phyloP scores from a whole-genome alignment of 1,140 invertebrate species.

The Diuraphis noxia region DNA sequence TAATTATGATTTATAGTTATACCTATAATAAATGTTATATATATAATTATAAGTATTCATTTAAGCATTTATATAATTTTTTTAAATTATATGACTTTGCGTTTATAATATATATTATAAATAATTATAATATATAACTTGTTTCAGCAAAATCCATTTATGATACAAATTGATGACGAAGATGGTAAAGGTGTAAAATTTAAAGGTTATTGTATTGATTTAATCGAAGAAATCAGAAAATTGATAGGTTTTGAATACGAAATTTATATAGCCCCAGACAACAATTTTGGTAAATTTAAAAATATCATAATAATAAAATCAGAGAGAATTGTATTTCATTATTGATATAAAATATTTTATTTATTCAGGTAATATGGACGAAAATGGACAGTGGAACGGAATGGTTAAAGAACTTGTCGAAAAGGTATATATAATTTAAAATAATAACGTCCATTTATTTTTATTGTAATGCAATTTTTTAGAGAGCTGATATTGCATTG shows the following conservation, averaged over 20 bases:
- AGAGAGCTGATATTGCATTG: conserved; percentile 85
- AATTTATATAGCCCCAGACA: conserved; percentile 76
- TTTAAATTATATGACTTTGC: background rate
- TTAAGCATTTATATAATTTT: background rate
- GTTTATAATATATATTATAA: background rate
- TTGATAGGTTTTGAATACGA: conserved; percentile 88
- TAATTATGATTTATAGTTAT: too few relatives aligned
- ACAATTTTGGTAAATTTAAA: conserved; percentile 69
- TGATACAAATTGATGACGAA: conserved; percentile 71
- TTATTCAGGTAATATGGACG: conserved; percentile 71
- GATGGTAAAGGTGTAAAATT: conserved; percentile 64
- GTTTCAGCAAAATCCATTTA: conserved; percentile 81
- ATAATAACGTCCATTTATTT: background rate
- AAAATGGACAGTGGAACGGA: conserved; percentile 87
- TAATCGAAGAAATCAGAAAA: conserved; percentile 81
- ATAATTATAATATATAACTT: background rate
- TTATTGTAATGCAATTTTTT: conserved; percentile 37
- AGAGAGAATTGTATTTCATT: background rate
- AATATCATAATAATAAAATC: background rate
- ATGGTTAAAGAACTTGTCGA: conserved; percentile 88
- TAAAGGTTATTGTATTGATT: conserved; percentile 90
- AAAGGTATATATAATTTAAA: conserved; percentile 65
- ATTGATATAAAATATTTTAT: background rate
- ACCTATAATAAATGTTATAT: background rate
- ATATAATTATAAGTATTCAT: background rate